These are phyloP conservation scores for Cheirogaleus major DNA, from an alignment of 2,797 vertebrate species.

Conservation along the genomic window DNA sequence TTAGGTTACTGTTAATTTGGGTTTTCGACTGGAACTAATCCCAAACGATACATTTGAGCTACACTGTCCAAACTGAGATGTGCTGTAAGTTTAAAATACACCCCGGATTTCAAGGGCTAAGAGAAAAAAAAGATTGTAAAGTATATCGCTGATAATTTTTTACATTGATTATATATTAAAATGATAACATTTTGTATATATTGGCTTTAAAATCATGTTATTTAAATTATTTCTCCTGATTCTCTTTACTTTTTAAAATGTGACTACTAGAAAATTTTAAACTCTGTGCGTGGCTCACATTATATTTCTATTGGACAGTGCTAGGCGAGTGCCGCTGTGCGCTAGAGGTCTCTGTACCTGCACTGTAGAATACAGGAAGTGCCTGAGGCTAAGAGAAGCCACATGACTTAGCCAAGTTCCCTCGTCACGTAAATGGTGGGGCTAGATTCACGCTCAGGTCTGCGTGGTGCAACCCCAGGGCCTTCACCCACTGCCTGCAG, in stretches of 20 bases:
- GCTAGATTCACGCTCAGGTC: neutral
- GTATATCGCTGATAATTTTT: neutral
- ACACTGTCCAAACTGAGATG: neutral
- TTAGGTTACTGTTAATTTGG: neutral
- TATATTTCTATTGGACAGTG: neutral
- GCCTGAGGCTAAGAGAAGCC: neutral
- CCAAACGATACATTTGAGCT: neutral
- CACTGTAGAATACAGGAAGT: neutral
- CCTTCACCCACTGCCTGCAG: neutral
- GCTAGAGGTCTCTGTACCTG: neutral
- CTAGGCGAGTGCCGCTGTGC: neutral
- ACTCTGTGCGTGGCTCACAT: neutral
- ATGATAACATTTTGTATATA: neutral
- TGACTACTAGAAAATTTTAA: neutral
- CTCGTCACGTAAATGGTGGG: neutral
- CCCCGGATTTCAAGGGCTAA: neutral
- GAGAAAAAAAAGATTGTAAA: neutral
- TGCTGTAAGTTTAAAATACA: neutral
- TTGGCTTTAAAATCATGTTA: neutral
- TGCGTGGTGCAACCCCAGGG: neutral
- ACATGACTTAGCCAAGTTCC: neutral
- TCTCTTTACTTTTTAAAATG: constrained; percentile 1
- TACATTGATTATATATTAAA: neutral
- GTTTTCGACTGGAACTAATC: neutral
- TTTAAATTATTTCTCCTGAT: neutral